These are phyloP conservation scores for Channallabes apus DNA, from an alignment of 2,797 vertebrate genomes.

Conservation along the genomic window DNA sequence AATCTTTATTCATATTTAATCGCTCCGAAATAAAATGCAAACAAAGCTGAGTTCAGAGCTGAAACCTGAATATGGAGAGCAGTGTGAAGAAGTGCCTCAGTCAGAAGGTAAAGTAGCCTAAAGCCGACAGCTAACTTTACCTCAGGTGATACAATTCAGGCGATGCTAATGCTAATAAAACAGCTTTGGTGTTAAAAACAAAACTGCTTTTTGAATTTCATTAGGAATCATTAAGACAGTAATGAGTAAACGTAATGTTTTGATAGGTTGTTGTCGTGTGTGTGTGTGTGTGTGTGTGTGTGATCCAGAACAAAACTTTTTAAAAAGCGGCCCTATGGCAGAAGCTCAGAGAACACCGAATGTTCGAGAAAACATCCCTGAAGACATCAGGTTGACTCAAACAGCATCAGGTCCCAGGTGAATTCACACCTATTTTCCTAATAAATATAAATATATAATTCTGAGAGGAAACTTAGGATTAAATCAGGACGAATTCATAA, in stretches of 20 bases:
- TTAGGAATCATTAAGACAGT: fast-evolving
- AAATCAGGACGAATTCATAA: neutral
- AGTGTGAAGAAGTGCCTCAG: neutral
- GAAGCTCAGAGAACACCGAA: neutral
- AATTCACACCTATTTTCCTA: neutral
- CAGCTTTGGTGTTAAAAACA: neutral
- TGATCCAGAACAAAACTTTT: neutral
- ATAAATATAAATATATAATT: neutral
- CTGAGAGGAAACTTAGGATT: neutral
- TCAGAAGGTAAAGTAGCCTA: conserved; percentile 21
- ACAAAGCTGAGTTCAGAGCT: neutral
- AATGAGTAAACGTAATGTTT: neutral
- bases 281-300: conserved; percentile 3
- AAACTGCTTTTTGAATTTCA: too few species aligned
- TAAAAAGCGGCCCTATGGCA: neutral
- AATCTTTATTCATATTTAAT: neutral
- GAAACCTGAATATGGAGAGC: neutral
- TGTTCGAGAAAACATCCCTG: neutral
- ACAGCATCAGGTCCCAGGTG: conserved; percentile 60
- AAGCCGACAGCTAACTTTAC: neutral
- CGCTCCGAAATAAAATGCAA: neutral
- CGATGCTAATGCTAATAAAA: too few species aligned
- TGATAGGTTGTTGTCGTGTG: neutral
- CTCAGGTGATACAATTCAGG: neutral
- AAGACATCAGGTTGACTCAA: neutral